Evolutionary conservation across 2,113 vertebrate species (phyloP), one percentile per base, ranked within the genome.

Genomic region (Rhinopithecus roxellana): DNA sequence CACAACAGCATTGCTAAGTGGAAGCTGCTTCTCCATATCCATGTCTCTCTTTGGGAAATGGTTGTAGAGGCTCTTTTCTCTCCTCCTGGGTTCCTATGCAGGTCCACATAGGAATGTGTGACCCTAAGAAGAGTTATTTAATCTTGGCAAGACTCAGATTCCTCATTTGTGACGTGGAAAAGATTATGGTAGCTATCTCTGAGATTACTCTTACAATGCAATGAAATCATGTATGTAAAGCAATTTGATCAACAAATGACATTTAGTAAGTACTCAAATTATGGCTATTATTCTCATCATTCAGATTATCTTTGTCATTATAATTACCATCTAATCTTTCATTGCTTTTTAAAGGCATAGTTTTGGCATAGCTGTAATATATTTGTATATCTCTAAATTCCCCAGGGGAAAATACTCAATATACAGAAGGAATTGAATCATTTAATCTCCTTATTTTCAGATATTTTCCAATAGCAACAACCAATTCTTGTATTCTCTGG

Each of bases 281-380:
- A 57, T 50, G 20, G 5, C 17, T 84, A 72, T 92, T 93, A 45
- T 52, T 83, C n/a, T 84, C 38, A 94, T 43, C 59, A 78, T 86
- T 22, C 30, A 72, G 8, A 45, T 81, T n/a, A 75, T 82, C 25
- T 83, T 43, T 78, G 14, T 35, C 32, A 95, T 9, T 25, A 30
- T 81, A 96, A 94, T 82, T 96, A 72, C 27, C 30, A 96, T 50
- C 38, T 87, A 80, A 61, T 84, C 48, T 55, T 90, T 50, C 61
- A 67, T 57, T 79, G n/a, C 13, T 80, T 97, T 90, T 79, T 32
- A 72, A 89, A 84, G 3, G 3, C 20, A 93, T 61, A 38, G 13
- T 67, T 91, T 97, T 57, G 86, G 11, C 77, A 89, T 12, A 92
- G 6, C 20, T 77, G 13, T 6, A 80, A 45, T 52, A 35, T 38